Base-by-base conservation (phyloP, 2,113 vertebrate genomes). In the Xiphophorus hellerii region DNA sequence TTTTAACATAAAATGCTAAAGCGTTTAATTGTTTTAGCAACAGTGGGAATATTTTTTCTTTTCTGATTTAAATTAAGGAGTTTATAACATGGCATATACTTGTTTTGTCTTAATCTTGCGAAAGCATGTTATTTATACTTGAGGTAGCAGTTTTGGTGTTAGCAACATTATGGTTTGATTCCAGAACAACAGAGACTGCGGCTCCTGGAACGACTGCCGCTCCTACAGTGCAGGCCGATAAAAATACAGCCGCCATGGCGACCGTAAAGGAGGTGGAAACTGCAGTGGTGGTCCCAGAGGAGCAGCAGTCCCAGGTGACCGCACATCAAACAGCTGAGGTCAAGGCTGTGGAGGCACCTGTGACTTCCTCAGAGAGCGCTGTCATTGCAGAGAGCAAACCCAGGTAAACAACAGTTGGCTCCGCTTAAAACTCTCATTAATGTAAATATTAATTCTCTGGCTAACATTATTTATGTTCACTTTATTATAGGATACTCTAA, bases 291-390 rank as follows among this genome's bases (percentile, higher is more conserved):
- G 84, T 88, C 88, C 77, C 87, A 25, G 94, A 94, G 85, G 94
- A 93, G 14, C 92, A 86, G 39, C 76, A 81, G 51, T 80, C 90
- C 74, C 92, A 89, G 80, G 83, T 69, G 74, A 68, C 87, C 8
- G 67, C 80, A 69, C 90, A 87, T 71, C 85, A 71, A 31, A 74
- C 69, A 73, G 75, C 84, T 74, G 94, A 95, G 89, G 89, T 90
- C 72, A 90, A 71, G 87, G 25, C 78, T 8, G 82, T 73, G 37
- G 93, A 94, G 20, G 71, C 86, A 72, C 90, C 92, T 9, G 84
- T 88, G 84, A 81, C 83, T 51, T 84, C 90, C 72, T 68, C 77
- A 3, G 94, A 95, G 85, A 89, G 77, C 60, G 4, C 82, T 2
- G 79, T 74, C 44, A 48, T 69, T 30, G 71, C 87, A 3, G 94